Base-by-base conservation (phyloP, 1,140 invertebrate genomes). In the Vanessa tameamea region DNA sequence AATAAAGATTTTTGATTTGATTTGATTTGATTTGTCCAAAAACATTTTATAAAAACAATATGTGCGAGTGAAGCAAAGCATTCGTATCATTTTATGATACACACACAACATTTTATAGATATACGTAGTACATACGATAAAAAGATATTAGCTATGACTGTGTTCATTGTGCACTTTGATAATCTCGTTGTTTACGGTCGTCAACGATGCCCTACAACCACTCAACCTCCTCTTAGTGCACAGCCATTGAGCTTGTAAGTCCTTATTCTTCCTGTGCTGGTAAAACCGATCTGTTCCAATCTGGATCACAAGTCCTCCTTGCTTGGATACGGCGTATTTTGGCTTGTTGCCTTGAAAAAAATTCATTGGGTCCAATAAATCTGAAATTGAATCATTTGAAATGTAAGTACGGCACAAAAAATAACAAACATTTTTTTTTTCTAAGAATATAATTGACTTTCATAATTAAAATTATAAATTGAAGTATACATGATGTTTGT, bases 221-320 rank as follows among this genome's bases (percentile, higher is more conserved):
- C 0, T 11, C 0, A 57, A 65, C 47, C 48, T 57, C 53, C 65
- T 72, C 15, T 74, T 65, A 31, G 53, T 51, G 47, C 82, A 86
- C 15, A 75, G 67, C 84, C 82, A 86, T 4, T 68, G 68, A 0
- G 67, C 66, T 26, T 73, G 77, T 0, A 59, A 15, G 0, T 82
- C 82, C 14, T 37, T 76, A 31, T 73, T 67, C 11, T 50, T 37
- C 55, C 76, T 77, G 31, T 82, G 75, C 37, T 48, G 77, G 55
- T 84, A 76, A 59, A 77, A 84, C 3, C 82, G 68, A 15, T 80
- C 69, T 0, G 47, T 13, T 1, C 76, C 77, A 0, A 80, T n/a
- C 47, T 74, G 47, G 3, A 82, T 78, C 11, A 84, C 76, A 7
- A 77, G 80, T 7, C 47, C 75, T 1, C 82, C 82, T 9, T 11